These are phyloP conservation scores for Oedothorax gibbosus DNA, from an alignment of 1,140 invertebrate genomes.

Conservation along the genomic window DNA sequence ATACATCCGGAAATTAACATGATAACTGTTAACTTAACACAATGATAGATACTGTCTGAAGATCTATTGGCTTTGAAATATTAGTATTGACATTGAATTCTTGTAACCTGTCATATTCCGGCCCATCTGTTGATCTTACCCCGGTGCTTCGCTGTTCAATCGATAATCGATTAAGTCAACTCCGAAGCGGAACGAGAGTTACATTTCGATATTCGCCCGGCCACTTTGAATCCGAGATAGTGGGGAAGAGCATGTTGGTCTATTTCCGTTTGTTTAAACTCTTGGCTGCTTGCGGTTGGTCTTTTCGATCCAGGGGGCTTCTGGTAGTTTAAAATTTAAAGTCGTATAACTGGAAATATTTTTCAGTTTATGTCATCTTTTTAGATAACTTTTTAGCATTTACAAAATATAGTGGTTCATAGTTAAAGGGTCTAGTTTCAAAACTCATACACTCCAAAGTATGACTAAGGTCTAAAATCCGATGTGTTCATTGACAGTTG, in stretches of 20 bases:
- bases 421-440: too few species aligned
- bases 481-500: too few species aligned
- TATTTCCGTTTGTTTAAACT: too few species aligned
- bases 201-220: slow-evolving; percentile 39
- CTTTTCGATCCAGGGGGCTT: too few species aligned
- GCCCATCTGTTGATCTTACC: slow-evolving; percentile 52
- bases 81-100: background rate
- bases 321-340: too few species aligned
- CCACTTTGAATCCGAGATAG: background rate
- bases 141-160: slow-evolving; percentile 15
- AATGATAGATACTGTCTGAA: background rate
- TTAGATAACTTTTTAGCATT: too few species aligned
- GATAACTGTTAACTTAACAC: background rate
- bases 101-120: slow-evolving; percentile 41
- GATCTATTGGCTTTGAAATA: background rate
- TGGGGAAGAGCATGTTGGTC: background rate
- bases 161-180: slow-evolving; percentile 58
- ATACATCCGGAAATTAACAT: background rate
- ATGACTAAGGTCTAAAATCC: too few species aligned
- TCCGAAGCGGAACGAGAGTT: slow-evolving; percentile 8
- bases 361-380: too few species aligned
- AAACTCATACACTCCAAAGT: too few species aligned
- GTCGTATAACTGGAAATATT: too few species aligned
- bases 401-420: too few species aligned
- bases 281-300: too few species aligned